These are phyloP conservation scores for Sipha maydis DNA, from an alignment of 2,888 invertebrate genomes.

Conservation along the genomic window DNA sequence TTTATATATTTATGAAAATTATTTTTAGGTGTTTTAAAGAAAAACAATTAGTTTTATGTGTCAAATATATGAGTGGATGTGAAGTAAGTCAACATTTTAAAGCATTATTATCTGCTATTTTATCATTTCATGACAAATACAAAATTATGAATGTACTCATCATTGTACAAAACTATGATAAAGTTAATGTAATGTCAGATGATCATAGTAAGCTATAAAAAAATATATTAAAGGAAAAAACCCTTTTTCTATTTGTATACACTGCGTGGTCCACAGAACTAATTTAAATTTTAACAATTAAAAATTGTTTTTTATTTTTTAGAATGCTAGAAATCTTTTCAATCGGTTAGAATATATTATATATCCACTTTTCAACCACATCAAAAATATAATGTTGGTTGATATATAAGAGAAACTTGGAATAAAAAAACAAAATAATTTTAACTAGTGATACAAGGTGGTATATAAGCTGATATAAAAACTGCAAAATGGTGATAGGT, in stretches of 20 bases:
- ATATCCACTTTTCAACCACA: no score
- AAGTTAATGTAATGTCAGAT: background rate
- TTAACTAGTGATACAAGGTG: no score
- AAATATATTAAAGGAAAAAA: background rate
- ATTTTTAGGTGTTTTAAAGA: background rate
- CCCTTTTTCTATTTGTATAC: background rate
- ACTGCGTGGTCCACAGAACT: background rate
- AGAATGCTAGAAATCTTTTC: no score
- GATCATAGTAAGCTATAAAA: background rate
- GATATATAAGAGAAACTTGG: no score
- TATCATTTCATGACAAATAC: background rate
- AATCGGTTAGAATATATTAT: no score
- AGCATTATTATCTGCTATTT: background rate
- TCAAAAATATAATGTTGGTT: no score
- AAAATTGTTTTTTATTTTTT: no score
- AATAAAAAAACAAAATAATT: no score
- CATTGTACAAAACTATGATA: background rate
- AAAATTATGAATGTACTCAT: background rate
- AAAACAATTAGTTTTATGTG: background rate
- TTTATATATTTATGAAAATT: background rate
- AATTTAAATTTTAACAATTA: no score
- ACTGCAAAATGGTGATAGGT: no score
- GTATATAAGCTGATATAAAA: no score
- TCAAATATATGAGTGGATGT: background rate
- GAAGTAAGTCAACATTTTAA: background rate